These are phyloP conservation scores for Spea hammondii DNA, from an alignment of 2,797 vertebrate genomes.

Conservation along the genomic window DNA sequence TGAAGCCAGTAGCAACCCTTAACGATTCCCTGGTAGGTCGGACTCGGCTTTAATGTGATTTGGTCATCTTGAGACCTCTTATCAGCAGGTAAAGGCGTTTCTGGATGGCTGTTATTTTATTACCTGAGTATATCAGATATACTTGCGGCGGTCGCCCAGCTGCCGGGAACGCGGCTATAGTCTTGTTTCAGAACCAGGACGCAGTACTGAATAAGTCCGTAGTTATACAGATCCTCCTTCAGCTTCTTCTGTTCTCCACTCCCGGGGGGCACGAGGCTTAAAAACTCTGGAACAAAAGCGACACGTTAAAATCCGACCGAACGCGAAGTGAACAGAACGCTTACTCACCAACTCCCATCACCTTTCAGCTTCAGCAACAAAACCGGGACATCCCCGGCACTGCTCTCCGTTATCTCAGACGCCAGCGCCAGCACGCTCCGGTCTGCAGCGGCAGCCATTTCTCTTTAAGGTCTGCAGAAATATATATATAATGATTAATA, in stretches of 20 bases:
- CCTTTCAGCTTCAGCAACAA: constrained; percentile 72
- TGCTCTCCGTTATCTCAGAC: constrained; percentile 66
- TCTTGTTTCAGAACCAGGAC: constrained; percentile 69
- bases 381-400: constrained; percentile 64
- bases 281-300: constrained; percentile 62
- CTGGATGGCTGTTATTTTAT: background rate
- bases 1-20: too few relatives aligned
- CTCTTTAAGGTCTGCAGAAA: background rate
- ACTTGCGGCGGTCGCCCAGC: constrained; percentile 70
- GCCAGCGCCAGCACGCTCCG: constrained; percentile 68
- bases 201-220: constrained; percentile 70
- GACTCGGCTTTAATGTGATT: too few relatives aligned
- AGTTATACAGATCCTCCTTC: constrained; percentile 70
- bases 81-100: too few relatives aligned
- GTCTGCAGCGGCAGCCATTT: constrained; percentile 55
- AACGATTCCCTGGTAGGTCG: too few relatives aligned
- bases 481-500: background rate
- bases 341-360: constrained; percentile 50
- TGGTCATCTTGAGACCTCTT: too few relatives aligned
- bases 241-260: constrained; percentile 66
- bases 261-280: constrained; percentile 61
- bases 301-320: background rate
- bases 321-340: background rate
- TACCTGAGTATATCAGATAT: constrained; percentile 74
- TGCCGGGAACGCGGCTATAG: constrained; percentile 62